phyloP scores from a whole-genome alignment of 2,797 vertebrate genomes.

The Myiotriccus ornatus region DNA sequence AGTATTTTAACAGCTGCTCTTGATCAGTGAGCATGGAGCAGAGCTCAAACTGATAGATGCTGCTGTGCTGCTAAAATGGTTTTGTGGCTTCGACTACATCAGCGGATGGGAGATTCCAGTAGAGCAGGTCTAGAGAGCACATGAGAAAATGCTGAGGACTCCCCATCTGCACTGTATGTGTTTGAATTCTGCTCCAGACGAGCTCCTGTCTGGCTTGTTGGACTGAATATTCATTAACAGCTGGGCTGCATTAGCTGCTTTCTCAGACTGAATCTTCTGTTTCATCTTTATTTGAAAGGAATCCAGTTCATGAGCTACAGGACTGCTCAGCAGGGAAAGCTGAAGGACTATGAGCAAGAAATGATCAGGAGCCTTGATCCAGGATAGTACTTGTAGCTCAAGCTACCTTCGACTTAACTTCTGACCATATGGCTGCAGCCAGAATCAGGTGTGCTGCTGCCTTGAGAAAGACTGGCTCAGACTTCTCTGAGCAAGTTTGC shows the following conservation, averaged over 20 bases:
- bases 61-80: background rate
- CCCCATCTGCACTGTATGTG: background rate
- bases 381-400: background rate
- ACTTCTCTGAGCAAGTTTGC: background rate
- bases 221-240: background rate
- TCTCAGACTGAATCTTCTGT: background rate
- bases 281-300: slow-evolving; percentile 24
- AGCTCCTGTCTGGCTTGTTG: background rate
- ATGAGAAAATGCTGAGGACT: background rate
- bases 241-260: background rate
- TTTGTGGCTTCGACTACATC: background rate
- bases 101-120: background rate
- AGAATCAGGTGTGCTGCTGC: background rate
- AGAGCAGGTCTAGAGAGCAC: background rate
- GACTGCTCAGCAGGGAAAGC: background rate
- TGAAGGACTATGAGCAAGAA: background rate
- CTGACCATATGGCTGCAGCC: background rate
- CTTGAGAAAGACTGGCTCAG: background rate
- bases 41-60: background rate
- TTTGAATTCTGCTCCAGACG: background rate
- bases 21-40: background rate
- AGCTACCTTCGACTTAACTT: background rate
- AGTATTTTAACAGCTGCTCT: background rate
- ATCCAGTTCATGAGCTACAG: background rate
- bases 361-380: background rate